Percentiles rank a stretch among this genome's conserved stretches.
Conservation (phyloP, 2,113 vertebrate genomes). For the Rhodinocichla rosea region DNA sequence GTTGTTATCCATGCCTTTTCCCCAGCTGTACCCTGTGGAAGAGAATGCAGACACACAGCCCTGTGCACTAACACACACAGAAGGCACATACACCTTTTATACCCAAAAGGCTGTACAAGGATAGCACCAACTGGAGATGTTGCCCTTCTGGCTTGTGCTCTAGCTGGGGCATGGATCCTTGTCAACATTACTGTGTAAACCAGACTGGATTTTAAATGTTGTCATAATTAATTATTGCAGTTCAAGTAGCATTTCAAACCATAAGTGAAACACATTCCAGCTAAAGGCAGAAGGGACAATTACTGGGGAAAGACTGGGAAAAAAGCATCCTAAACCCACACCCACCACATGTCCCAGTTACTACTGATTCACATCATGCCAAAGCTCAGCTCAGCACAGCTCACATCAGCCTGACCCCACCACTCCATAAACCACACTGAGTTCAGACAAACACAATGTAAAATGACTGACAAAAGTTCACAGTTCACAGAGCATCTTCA, state of each 20-base stretch:
- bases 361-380: not conserved
- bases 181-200: not conserved
- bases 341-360: not conserved
- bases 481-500: not conserved
- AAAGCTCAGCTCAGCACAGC: not conserved
- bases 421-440: not conserved
- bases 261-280: not conserved
- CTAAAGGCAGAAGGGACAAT: not conserved
- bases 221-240: not conserved
- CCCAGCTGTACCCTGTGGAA: not conserved
- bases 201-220: not conserved
- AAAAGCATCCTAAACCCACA: not conserved
- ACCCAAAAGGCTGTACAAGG: not conserved
- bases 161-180: not conserved
- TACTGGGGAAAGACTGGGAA: not conserved
- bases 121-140: not conserved
- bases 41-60: not conserved
- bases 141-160: not conserved
- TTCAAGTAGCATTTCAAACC: not conserved
- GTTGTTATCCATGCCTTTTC: not conserved
- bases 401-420: not conserved
- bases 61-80: not conserved
- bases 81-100: not conserved
- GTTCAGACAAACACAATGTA: not conserved
- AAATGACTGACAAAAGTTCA: not conserved